A percentile compares a stretch with the other conserved stretches of the same genome.
Conservation (phyloP, 2,888 invertebrate genomes). For the Acleris emargana region DNA sequence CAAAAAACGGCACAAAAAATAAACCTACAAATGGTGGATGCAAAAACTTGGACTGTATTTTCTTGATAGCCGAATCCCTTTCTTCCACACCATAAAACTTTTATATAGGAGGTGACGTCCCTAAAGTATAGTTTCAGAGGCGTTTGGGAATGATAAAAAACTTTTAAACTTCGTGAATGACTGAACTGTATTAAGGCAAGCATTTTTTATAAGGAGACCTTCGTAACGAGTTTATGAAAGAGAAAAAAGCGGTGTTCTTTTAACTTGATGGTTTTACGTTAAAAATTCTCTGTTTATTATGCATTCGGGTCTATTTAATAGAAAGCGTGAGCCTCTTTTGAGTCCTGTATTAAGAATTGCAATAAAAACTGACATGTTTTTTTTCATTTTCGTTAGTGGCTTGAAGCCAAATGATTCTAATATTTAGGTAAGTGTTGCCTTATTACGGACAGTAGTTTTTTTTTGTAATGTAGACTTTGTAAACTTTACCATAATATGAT, state of each 20-base stretch:
- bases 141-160: conserved; percentile 68
- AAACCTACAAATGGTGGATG: conserved; percentile 61
- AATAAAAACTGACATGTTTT: too few relatives aligned
- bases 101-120: conserved; percentile 72
- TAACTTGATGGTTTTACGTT: background rate
- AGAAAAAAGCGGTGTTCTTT: conserved; percentile 3
- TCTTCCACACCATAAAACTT: conserved; percentile 79
- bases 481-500: too few relatives aligned
- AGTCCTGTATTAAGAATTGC: too few relatives aligned
- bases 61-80: conserved; percentile 73
- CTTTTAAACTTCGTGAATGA: conserved; percentile 56
- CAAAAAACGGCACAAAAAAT: conserved; percentile 44
- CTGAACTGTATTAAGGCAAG: conserved; percentile 52
- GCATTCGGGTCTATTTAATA: too few relatives aligned
- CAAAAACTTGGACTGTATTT: conserved; percentile 70
- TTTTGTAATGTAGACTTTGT: too few relatives aligned
- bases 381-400: too few relatives aligned
- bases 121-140: conserved; percentile 68
- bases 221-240: conserved; percentile 32
- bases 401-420: too few relatives aligned
- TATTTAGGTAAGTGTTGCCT: too few relatives aligned
- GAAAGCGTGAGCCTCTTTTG: too few relatives aligned
- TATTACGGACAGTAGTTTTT: too few relatives aligned
- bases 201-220: conserved; percentile 46
- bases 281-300: too few relatives aligned